Evolutionary conservation across 1,140 invertebrate genomes (phyloP).

Genomic region (Apis florea): DNA sequence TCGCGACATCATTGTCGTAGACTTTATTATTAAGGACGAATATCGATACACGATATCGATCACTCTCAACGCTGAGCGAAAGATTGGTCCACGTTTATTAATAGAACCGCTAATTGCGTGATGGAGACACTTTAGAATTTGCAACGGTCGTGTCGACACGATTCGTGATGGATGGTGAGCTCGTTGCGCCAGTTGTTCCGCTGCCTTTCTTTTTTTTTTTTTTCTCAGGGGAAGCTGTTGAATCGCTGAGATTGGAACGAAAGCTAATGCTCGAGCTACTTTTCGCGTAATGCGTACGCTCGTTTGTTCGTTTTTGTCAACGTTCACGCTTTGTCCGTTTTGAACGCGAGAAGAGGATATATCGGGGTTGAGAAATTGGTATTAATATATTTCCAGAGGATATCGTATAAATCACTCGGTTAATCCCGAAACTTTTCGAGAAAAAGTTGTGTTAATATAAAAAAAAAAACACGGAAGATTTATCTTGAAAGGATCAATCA

Average conservation of each 20-base stretch:
- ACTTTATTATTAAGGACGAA: slow-evolving; percentile 31
- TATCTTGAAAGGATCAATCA: too few relatives aligned
- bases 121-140: slow-evolving; percentile 35
- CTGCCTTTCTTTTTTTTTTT: not conserved
- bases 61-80: slow-evolving; percentile 18
- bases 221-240: slow-evolving; percentile 8
- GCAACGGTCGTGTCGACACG: slow-evolving; percentile 32
- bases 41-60: slow-evolving; percentile 51
- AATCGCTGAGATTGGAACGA: slow-evolving; percentile 5
- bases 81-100: slow-evolving; percentile 43
- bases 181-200: slow-evolving; percentile 25
- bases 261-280: slow-evolving; percentile 13
- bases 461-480: too few relatives aligned
- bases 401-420: not conserved
- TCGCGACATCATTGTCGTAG: slow-evolving; percentile 27
- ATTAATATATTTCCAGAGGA: not conserved
- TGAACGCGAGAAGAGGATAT: not conserved
- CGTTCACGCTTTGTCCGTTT: not conserved
- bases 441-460: too few relatives aligned
- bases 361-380: not conserved
- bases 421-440: too few relatives aligned
- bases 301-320: slow-evolving; percentile 10
- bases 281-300: not conserved
- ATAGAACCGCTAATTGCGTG: slow-evolving; percentile 51
- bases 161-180: slow-evolving; percentile 17